These are phyloP conservation scores for Ranitomeya variabilis DNA, from an alignment of 2,113 vertebrate genomes.

Conservation along the genomic window DNA sequence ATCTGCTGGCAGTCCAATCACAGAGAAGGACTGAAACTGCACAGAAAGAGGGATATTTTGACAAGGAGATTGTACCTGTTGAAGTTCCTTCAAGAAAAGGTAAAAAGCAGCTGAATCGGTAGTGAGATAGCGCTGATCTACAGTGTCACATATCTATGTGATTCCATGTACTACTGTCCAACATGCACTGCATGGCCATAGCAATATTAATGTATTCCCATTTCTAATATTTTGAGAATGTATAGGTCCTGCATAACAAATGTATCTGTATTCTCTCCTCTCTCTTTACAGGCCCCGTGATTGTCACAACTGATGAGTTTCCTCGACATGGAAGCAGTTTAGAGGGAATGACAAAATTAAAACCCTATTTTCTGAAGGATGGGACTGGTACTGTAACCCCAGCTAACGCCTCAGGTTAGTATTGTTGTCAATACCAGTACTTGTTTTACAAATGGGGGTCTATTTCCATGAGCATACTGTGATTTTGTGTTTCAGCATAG, in stretches of 20 bases:
- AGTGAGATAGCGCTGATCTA: not conserved
- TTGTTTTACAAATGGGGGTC: no score
- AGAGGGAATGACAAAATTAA: constrained; percentile 84
- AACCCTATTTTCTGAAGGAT: constrained; percentile 86
- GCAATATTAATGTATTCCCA: no score
- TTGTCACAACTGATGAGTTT: constrained; percentile 88
- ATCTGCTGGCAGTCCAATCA: constrained; percentile 81
- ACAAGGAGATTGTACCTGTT: constrained; percentile 90
- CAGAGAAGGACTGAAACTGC: constrained; percentile 87
- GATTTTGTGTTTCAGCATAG: no score
- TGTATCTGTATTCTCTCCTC: not conserved
- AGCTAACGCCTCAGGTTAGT: constrained; percentile 91
- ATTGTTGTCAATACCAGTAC: constrained; percentile 15
- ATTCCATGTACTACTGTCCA: not conserved
- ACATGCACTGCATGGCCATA: not conserved
- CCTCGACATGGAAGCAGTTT: constrained; percentile 87
- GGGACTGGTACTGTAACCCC: constrained; percentile 88
- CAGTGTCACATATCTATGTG: not conserved
- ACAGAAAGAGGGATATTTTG: constrained; percentile 89
- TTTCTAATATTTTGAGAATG: not conserved
- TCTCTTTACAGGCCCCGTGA: constrained; percentile 75
- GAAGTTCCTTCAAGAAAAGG: constrained; percentile 88
- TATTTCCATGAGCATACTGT: no score
- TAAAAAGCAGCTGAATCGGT: constrained; percentile 32
- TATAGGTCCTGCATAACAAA: not conserved